Conservation (phyloP, 2,888 invertebrate species). For the Tinea pellionella region DNA sequence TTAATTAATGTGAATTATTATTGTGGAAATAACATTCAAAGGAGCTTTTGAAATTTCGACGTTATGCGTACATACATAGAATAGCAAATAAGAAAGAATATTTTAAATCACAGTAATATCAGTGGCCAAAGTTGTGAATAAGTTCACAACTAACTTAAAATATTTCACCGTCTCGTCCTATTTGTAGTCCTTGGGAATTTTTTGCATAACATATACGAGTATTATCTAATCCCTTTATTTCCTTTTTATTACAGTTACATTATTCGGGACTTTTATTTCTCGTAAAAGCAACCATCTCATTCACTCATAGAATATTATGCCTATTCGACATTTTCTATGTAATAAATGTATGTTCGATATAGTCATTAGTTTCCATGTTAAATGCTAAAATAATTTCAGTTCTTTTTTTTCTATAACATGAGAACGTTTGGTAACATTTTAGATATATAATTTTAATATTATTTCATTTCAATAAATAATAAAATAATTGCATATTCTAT, state of each 20-base stretch:
- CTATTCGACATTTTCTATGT: not conserved
- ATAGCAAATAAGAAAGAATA: not conserved
- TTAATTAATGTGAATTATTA: not conserved
- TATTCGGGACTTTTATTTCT: not conserved
- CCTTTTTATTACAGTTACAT: not conserved
- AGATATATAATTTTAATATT: no score
- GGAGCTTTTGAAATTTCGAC: not conserved
- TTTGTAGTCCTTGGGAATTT: not conserved
- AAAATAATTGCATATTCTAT: no score
- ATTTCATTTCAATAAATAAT: no score
- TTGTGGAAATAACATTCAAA: not conserved
- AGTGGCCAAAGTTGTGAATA: not conserved
- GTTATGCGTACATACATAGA: no score
- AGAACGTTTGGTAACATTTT: no score
- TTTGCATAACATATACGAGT: not conserved
- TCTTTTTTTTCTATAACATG: no score
- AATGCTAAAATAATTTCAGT: no score
- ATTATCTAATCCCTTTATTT: constrained; percentile 1
- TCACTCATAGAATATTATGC: not conserved
- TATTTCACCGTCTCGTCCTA: not conserved
- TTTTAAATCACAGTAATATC: not conserved
- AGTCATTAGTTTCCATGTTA: no score
- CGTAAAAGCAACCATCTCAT: not conserved
- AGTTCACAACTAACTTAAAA: not conserved
- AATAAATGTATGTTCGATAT: not conserved